Conservation (phyloP, 2,888 invertebrate genomes). For the Mythimna vitellina region DNA sequence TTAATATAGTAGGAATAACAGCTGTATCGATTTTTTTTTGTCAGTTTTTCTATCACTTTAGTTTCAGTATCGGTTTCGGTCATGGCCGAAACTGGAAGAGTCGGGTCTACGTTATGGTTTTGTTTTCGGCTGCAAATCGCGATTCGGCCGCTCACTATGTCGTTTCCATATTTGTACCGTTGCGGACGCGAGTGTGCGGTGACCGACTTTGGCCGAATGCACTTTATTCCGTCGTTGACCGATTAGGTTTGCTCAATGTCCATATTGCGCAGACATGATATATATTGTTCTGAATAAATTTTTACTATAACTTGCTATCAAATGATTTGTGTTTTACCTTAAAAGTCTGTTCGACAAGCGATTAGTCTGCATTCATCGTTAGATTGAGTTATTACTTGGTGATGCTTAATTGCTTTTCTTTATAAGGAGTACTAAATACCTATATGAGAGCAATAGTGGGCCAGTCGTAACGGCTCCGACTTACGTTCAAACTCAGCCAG, state of each 20-base stretch:
- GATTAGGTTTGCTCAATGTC: slow-evolving; percentile 12
- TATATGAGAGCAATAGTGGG: too few species aligned
- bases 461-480: too few species aligned
- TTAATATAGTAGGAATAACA: too few species aligned
- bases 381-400: background rate
- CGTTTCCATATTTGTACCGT: slow-evolving; percentile 23
- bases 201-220: slow-evolving; percentile 31
- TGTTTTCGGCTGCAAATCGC: too few species aligned
- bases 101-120: background rate
- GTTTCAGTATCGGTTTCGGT: too few species aligned
- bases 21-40: too few species aligned
- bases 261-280: slow-evolving; percentile 19
- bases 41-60: too few species aligned
- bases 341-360: too few species aligned
- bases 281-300: slow-evolving; percentile 20
- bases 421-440: too few species aligned
- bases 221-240: slow-evolving; percentile 23
- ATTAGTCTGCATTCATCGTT: slow-evolving; percentile 7
- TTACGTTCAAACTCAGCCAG: too few species aligned
- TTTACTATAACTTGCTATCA: background rate
- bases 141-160: background rate
- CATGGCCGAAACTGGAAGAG: too few species aligned
- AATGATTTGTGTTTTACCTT: slow-evolving; percentile 14
- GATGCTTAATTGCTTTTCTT: background rate
- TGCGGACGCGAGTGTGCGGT: slow-evolving; percentile 40